These are phyloP conservation scores for Chouioia cunea DNA, from an alignment of 2,888 invertebrate species.

Conservation along the genomic window DNA sequence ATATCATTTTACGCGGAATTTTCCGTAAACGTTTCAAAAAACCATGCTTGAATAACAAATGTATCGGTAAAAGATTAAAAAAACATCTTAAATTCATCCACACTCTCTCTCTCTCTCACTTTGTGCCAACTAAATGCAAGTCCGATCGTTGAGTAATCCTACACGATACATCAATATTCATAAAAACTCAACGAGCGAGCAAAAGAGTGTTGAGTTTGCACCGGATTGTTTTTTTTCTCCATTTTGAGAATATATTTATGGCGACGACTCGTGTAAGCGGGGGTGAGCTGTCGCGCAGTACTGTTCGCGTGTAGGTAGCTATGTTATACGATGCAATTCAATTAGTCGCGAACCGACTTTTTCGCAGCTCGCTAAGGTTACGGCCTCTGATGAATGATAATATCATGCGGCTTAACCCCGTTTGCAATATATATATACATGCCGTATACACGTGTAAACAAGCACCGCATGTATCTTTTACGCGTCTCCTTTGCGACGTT, in stretches of 20 bases:
- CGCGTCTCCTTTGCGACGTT: not conserved
- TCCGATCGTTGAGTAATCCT: too few species aligned
- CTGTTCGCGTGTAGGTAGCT: not conserved
- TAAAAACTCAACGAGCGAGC: not conserved
- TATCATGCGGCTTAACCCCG: slow-evolving; percentile 13
- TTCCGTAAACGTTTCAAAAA: too few species aligned
- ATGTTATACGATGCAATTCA: not conserved
- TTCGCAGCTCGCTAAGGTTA: slow-evolving; percentile 10
- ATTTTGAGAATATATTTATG: too few species aligned
- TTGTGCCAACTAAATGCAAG: too few species aligned
- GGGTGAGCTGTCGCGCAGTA: not conserved
- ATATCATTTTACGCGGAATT: too few species aligned
- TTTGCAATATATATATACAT: not conserved
- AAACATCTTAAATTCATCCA: too few species aligned
- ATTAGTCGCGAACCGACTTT: not conserved
- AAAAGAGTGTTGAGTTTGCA: too few species aligned
- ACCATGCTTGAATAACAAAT: too few species aligned
- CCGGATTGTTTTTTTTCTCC: not conserved
- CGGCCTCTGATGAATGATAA: slow-evolving; percentile 1
- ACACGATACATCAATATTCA: not conserved
- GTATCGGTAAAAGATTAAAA: too few species aligned
- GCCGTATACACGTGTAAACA: too few species aligned
- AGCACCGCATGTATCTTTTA: too few species aligned
- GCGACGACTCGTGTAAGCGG: not conserved
- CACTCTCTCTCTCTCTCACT: too few species aligned